phyloP scores from a whole-genome alignment of 2,113 vertebrate species.

The Otocyon megalotis region DNA sequence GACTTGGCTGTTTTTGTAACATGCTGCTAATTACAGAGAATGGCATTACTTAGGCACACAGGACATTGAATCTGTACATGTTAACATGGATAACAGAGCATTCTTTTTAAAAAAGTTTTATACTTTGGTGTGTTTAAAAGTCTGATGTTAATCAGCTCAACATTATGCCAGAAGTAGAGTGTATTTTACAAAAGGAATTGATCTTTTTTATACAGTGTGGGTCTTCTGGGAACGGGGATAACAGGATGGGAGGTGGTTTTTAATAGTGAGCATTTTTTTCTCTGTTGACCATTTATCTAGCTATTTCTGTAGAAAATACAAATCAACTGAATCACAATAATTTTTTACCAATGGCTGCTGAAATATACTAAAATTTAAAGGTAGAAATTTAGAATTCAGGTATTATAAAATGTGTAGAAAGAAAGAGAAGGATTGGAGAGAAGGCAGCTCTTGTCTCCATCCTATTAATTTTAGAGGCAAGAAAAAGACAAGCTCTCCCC shows the following conservation, averaged over 20 bases:
- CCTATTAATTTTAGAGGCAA: background rate
- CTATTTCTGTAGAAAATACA: constrained; percentile 28
- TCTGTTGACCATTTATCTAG: background rate
- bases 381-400: background rate
- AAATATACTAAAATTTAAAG: constrained; percentile 46
- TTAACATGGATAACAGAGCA: background rate
- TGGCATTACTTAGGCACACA: background rate
- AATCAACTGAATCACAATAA: background rate
- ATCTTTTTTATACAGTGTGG: background rate
- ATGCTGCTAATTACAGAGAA: background rate
- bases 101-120: background rate
- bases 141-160: background rate
- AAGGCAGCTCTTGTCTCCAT: background rate
- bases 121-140: background rate
- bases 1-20: background rate
- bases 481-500: background rate
- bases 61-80: background rate
- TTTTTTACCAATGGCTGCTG: background rate
- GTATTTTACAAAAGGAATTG: constrained; percentile 36
- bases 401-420: background rate
- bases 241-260: background rate
- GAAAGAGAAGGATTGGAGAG: background rate
- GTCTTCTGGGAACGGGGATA: background rate
- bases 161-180: background rate
- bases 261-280: background rate